Base-by-base conservation (phyloP, 2,888 invertebrate species). In the Netelia inedita region DNA sequence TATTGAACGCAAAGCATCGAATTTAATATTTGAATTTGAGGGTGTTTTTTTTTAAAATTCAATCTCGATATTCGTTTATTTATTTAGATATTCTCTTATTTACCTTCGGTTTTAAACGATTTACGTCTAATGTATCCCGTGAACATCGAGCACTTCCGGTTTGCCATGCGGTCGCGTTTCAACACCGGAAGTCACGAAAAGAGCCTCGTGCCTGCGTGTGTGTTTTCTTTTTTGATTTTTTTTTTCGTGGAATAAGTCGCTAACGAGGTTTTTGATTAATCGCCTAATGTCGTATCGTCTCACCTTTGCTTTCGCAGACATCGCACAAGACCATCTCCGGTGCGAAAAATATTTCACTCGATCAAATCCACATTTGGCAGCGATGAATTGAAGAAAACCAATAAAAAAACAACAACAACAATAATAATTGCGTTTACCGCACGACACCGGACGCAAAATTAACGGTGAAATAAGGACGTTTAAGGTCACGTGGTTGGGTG, bases 311-410 rank as follows among this genome's bases (percentile, higher is more conserved):
- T 82, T 92, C 92, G 86, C 92, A 92, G 83, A 92, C 92, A 89
- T 92, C 92, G 87, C 92, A 92, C 73, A 92, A 88, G 57, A 92
- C 92, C 92, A 92, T 92, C 85, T 91, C 90, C 87, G 28, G 83
- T 73, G 79, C 57, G 43, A 9, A 46, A 82, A 68, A 69, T 46
- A 19, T 65, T 59, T 57, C 28, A 28, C 35, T 61, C 72, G 46
- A 66, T 75, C 46, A 63, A 69, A 61, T 71, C 65, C 28, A 78
- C 86, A 83, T 81, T 79, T 73, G 69, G 59, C 43, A 53, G 43
- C 35, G 57, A 57, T 19, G 35, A 14, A 28, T 46, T 14, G 10
- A 46, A 11, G 14, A 11, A 46, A 46, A 43, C 8, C 1, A 43
- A 11, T 2, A 11, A 46, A 57, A 57, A 19, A 11, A 46, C 19